These are phyloP conservation scores for Melanaphis sacchari DNA, from an alignment of 1,140 invertebrate genomes.

Conservation along the genomic window DNA sequence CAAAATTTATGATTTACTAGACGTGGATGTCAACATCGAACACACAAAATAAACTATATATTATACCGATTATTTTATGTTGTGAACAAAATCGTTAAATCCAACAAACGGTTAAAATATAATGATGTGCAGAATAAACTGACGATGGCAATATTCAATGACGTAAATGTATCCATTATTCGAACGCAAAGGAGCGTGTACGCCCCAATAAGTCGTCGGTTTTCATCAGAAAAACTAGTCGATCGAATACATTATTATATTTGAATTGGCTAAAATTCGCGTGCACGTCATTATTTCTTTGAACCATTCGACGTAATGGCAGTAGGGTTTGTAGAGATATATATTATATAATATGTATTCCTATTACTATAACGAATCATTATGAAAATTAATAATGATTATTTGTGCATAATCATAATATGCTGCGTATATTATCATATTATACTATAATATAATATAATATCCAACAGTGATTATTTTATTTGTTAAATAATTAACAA, in stretches of 20 bases:
- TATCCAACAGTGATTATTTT: not conserved
- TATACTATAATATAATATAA: not conserved
- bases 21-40: not conserved
- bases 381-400: not conserved
- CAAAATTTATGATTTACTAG: not conserved
- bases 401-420: not conserved
- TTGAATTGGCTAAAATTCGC: not conserved
- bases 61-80: not conserved
- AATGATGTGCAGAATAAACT: not conserved
- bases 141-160: not conserved
- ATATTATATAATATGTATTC: not conserved
- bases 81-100: not conserved
- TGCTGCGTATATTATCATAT: not conserved
- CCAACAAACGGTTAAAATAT: not conserved
- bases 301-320: not conserved
- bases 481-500: not conserved
- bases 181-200: conserved; percentile 1
- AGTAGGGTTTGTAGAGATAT: not conserved
- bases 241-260: not conserved
- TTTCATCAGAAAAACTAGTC: conserved; percentile 6
- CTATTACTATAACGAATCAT: not conserved
- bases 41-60: not conserved
- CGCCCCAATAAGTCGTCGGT: not conserved
- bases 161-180: conserved; percentile 11
- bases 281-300: conserved; percentile 7